phyloP scores from a whole-genome alignment of 2,113 vertebrate species.

The Catharus fuscescens region DNA sequence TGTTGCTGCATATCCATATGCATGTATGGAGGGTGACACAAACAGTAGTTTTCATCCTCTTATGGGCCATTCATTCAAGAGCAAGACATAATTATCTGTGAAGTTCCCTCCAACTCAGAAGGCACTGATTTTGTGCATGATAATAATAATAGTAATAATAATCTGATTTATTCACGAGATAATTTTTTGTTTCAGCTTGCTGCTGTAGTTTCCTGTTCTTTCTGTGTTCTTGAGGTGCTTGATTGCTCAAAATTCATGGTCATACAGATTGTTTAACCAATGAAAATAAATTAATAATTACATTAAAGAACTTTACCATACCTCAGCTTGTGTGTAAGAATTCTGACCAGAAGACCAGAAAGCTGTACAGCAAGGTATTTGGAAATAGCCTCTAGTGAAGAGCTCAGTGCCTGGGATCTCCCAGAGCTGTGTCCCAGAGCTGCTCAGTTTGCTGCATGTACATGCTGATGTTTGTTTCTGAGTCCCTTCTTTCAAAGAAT shows the following conservation, averaged over 20 bases:
- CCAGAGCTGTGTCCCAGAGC: not conserved
- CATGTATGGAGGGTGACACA: not conserved
- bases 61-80: not conserved
- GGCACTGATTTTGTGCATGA: not conserved
- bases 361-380: not conserved
- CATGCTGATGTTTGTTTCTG: fast-evolving
- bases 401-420: not conserved
- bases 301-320: not conserved
- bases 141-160: not conserved
- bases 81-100: no score
- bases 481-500: not conserved
- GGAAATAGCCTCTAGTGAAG: not conserved
- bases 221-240: not conserved
- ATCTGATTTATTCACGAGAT: not conserved
- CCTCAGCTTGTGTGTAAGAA: not conserved
- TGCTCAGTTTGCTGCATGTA: not conserved
- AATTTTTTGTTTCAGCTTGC: not conserved
- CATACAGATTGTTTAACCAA: not conserved
- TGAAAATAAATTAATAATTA: not conserved
- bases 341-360: not conserved
- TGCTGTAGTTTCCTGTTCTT: not conserved
- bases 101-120: not conserved
- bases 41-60: not conserved
- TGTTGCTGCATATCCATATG: not conserved
- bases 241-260: not conserved